Base-by-base conservation (phyloP, 2,113 vertebrate species). In the Oxygymnocypris stewartii region DNA sequence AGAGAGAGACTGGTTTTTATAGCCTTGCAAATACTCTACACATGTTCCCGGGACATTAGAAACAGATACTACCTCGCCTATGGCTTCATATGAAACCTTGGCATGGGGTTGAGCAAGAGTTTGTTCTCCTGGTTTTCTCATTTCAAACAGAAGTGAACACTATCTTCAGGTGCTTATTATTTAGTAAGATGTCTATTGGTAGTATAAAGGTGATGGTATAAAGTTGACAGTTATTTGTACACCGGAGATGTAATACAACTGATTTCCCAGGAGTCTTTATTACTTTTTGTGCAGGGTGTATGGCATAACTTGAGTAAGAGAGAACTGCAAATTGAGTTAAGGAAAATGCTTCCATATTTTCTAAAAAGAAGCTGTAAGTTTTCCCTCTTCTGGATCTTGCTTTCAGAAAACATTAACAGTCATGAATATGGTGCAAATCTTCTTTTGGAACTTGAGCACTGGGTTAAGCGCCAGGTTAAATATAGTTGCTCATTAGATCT, bases 1-100 rank as follows among this genome's bases (percentile, higher is more conserved):
- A 42, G 44, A 71, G 69, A 79, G 47, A 47, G 37, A 65, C 37
- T 23, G 63, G 31, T 75, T 86, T 86, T 86, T 65, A 86, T 73
- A 79, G 77, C 75, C 54, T 74, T 86, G 47, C 74, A 84, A 87
- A 80, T 74, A 25, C 82, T 74, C 57, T 85, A 85, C 87, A 87
- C 65, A 84, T 85, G 87, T 87, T 81, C 20, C 82, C 16, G 49
- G 28, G 44, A 75, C 78, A 81, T 75, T 80, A 57, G 40, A 40
- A 84, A 51, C 73, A 79, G 82, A 87, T 84, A 71, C 40, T 61
- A 59, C 69, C 77, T 54, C 3, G 79, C 85, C 79, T 65, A 59
- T 75, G 40, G 40, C 37, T 69, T 47, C 65, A 84, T 61, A 75
- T 49, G 67, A 59, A 82, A 73, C 31, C 35, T 0, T 35, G 35